Conservation (phyloP, 2,797 vertebrate species). For the Danio choprae region DNA sequence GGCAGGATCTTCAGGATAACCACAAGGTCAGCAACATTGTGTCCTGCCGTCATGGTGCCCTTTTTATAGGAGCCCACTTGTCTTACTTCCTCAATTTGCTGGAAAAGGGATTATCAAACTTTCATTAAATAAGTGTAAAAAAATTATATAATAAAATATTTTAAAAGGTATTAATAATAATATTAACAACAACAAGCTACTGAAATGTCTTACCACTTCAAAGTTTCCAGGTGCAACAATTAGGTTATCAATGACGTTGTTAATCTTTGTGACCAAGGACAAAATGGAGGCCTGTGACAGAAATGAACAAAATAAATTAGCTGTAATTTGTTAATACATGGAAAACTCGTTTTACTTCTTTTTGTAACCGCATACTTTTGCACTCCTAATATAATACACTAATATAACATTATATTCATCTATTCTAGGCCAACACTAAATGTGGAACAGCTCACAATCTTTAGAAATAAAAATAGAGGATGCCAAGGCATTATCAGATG, state of each 20-base stretch:
- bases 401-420: too few species aligned
- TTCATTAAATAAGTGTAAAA: not conserved
- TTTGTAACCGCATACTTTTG: too few species aligned
- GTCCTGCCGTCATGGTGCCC: slow-evolving; percentile 95
- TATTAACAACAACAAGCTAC: not conserved
- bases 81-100: slow-evolving; percentile 99
- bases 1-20: slow-evolving; percentile 97
- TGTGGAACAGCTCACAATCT: too few species aligned
- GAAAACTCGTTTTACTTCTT: too few species aligned
- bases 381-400: too few species aligned
- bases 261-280: slow-evolving; percentile 97
- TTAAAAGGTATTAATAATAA: not conserved
- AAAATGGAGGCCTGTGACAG: slow-evolving; percentile 90
- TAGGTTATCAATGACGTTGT: slow-evolving; percentile 96
- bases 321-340: too few species aligned
- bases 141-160: too few species aligned
- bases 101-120: not conserved
- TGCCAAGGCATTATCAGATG: not conserved
- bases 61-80: slow-evolving; percentile 99
- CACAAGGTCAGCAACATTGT: slow-evolving; percentile 95
- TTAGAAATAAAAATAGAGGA: not conserved
- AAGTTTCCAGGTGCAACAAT: slow-evolving; percentile 96
- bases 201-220: slow-evolving; percentile 87
- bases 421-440: too few species aligned
- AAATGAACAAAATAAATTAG: not conserved